These are phyloP conservation scores for Trochalopteron elliotii DNA, from an alignment of 2,113 vertebrate genomes.

Conservation along the genomic window DNA sequence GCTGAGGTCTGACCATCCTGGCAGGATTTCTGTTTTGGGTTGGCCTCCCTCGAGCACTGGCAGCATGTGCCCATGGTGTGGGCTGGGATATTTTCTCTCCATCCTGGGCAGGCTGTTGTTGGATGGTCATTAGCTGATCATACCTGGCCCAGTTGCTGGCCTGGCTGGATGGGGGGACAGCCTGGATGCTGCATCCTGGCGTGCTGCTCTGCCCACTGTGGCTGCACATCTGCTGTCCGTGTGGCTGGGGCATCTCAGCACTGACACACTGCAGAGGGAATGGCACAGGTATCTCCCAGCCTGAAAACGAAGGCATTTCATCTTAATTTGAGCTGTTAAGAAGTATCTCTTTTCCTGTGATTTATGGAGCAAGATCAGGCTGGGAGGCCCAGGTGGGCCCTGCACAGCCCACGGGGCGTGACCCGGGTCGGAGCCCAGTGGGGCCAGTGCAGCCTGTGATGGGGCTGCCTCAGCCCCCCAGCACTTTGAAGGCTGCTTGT, in stretches of 20 bases:
- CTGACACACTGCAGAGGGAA: constrained; percentile 62
- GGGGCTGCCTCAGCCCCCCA: constrained; percentile 9
- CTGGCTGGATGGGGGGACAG: background rate
- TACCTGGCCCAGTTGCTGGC: background rate
- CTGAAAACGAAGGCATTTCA: constrained; percentile 80
- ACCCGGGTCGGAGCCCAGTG: constrained; percentile 44
- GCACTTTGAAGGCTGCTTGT: constrained; percentile 66
- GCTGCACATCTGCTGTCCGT: fast-evolving
- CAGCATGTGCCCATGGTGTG: background rate
- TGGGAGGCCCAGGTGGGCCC: background rate
- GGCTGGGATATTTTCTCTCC: background rate
- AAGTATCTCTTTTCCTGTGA: constrained; percentile 80
- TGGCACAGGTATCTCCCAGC: constrained; percentile 74
- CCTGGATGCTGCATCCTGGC: background rate
- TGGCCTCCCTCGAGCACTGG: background rate
- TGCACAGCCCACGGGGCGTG: constrained; percentile 15
- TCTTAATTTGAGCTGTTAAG: constrained; percentile 86
- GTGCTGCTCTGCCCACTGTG: background rate
- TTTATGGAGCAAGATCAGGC: constrained; percentile 68
- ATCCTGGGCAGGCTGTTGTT: background rate
- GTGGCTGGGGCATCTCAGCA: background rate
- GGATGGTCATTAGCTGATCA: background rate
- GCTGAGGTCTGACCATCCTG: background rate
- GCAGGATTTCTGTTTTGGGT: background rate
- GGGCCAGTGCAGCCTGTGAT: background rate